Conservation (phyloP, 2,797 vertebrate genomes). For the Morus bassanus region DNA sequence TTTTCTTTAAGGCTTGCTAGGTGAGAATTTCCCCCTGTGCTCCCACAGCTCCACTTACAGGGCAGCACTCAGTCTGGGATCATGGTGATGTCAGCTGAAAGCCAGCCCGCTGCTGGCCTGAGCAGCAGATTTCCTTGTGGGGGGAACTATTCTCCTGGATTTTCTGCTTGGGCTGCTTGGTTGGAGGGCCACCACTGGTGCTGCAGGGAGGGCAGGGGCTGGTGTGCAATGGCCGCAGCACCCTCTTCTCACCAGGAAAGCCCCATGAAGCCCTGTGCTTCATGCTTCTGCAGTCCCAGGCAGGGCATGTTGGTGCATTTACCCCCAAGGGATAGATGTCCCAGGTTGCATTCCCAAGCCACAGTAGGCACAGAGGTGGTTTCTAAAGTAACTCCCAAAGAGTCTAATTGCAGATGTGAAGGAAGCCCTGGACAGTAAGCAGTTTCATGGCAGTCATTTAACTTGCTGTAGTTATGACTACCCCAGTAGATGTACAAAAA, state of each 20-base stretch:
- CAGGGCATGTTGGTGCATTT: background rate
- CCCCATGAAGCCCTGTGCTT: fast-evolving
- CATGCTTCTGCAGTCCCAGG: background rate
- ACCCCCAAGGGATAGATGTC: background rate
- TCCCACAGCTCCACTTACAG: background rate
- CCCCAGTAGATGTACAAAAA: background rate
- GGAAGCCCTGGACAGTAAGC: background rate
- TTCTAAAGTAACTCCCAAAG: background rate
- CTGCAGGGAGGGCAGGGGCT: background rate
- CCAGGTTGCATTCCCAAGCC: background rate
- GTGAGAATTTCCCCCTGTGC: background rate
- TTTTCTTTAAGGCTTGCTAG: background rate
- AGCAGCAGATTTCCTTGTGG: background rate
- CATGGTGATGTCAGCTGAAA: background rate
- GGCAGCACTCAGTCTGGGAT: background rate
- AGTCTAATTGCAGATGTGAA: background rate
- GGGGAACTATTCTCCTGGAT: background rate
- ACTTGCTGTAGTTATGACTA: background rate
- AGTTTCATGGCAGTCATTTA: background rate
- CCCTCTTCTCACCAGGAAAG: background rate
- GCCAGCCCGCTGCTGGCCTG: background rate
- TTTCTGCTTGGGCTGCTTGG: background rate
- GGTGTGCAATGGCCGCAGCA: fast-evolving
- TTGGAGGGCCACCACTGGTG: background rate
- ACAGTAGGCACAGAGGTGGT: background rate